Conservation (phyloP, 1,140 invertebrate species). For the Formica exsecta region DNA sequence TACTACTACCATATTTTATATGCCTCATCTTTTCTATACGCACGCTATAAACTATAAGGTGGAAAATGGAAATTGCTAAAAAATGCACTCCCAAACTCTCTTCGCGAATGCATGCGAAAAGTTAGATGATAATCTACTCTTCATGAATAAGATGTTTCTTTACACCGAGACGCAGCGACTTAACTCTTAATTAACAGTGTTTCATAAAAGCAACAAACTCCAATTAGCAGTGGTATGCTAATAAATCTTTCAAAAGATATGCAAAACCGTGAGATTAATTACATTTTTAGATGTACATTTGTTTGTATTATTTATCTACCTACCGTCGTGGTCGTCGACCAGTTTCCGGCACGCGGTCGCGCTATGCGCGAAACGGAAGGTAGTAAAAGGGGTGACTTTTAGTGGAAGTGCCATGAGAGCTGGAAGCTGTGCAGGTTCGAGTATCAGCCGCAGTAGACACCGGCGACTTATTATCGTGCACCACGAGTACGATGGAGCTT, state of each 20-base stretch:
- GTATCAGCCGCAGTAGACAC: constrained; percentile 39
- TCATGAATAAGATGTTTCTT: not conserved
- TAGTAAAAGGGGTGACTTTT: constrained; percentile 32
- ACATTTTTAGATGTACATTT: constrained; percentile 29
- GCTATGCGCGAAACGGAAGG: constrained; percentile 16
- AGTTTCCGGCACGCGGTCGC: not conserved
- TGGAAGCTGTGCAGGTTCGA: constrained; percentile 55
- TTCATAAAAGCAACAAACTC: not conserved
- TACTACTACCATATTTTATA: not conserved
- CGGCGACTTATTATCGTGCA: constrained; percentile 68
- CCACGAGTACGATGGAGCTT: constrained; percentile 42
- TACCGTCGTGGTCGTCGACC: not conserved
- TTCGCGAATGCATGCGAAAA: no score
- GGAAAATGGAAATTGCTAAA: not conserved
- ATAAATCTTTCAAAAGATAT: constrained; percentile 12
- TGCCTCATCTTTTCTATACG: no score
- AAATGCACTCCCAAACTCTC: not conserved
- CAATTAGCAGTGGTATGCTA: not conserved
- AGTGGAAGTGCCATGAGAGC: constrained; percentile 42
- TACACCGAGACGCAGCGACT: not conserved
- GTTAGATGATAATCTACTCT: not conserved
- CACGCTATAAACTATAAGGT: not conserved
- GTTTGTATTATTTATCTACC: constrained; percentile 15
- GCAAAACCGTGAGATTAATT: constrained; percentile 23
- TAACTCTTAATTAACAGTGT: constrained; percentile 4